Percentiles rank a stretch among this genome's conserved stretches.
phyloP scores from a whole-genome alignment of 2,888 invertebrate genomes.

The Muscina levida region DNA sequence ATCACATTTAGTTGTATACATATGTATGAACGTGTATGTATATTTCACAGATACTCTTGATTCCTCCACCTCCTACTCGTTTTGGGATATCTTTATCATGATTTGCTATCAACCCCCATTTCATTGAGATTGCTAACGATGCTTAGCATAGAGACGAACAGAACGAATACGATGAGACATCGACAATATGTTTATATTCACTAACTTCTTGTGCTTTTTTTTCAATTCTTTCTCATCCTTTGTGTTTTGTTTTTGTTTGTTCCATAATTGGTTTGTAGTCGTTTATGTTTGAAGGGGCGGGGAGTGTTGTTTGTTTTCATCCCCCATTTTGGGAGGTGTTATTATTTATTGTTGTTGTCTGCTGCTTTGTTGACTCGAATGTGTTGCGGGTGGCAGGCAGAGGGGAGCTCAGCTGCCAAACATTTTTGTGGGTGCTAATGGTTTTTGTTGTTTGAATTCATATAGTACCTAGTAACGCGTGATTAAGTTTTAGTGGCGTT shows the following conservation, averaged over 20 bases:
- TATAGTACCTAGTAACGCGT: slow-evolving; percentile 65
- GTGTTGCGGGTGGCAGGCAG: slow-evolving; percentile 30
- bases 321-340: slow-evolving; percentile 16
- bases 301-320: slow-evolving; percentile 30
- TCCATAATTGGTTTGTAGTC: slow-evolving; percentile 48
- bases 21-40: neutral
- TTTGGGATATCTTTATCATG: neutral
- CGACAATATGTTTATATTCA: slow-evolving; percentile 54
- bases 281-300: neutral
- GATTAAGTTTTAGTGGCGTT: slow-evolving; percentile 67
- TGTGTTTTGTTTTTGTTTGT: slow-evolving; percentile 13
- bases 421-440: slow-evolving; percentile 62
- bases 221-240: neutral
- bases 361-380: slow-evolving; percentile 18
- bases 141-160: slow-evolving; percentile 8
- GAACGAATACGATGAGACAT: slow-evolving; percentile 13
- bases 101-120: slow-evolving; percentile 15
- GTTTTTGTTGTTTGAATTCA: slow-evolving; percentile 50
- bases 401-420: neutral
- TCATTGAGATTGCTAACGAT: slow-evolving; percentile 23
- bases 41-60: too few relatives aligned
- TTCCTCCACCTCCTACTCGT: neutral
- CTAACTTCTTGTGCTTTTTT: neutral
- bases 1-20: neutral
- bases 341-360: neutral